Evolutionary conservation across 2,888 invertebrate species (phyloP).

Genomic region (Macrosoma leucophasiata): DNA sequence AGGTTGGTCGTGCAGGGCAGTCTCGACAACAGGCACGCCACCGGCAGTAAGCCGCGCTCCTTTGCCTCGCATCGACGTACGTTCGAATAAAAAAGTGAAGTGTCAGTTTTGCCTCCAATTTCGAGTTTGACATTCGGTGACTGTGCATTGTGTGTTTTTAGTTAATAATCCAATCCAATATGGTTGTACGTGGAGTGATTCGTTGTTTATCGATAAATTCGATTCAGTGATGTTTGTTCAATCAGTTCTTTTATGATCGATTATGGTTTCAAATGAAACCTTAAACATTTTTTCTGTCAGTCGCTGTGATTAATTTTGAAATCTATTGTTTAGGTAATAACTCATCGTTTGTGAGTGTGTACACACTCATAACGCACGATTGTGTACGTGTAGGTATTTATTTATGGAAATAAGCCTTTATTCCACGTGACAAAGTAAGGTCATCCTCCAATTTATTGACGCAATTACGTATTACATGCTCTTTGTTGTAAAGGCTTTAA

Average conservation of each 20-base stretch:
- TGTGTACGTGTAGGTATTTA: conserved; percentile 21
- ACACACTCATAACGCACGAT: conserved; percentile 12
- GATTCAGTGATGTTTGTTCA: too few relatives aligned
- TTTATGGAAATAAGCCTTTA: conserved; percentile 26
- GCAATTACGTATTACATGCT: too few relatives aligned
- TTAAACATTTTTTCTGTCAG: conserved; percentile 14
- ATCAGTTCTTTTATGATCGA: too few relatives aligned
- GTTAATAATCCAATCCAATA: too few relatives aligned
- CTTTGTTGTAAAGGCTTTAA: too few relatives aligned
- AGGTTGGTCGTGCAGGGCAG: conserved; percentile 19
- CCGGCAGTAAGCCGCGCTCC: conserved; percentile 36
- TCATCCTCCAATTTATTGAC: conserved; percentile 13
- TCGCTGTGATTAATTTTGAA: conserved; percentile 21
- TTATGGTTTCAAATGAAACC: too few relatives aligned
- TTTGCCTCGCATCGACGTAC: conserved; percentile 31
- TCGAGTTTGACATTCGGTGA: too few relatives aligned
- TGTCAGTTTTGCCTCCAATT: background rate
- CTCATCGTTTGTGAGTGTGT: conserved; percentile 20
- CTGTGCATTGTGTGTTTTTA: too few relatives aligned
- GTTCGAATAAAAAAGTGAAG: conserved; percentile 20
- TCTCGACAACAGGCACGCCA: conserved; percentile 15
- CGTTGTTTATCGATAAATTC: background rate
- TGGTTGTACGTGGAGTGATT: conserved; percentile 5
- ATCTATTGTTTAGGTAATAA: conserved; percentile 27
- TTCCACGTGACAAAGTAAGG: conserved; percentile 17